Evolutionary conservation across 1,140 invertebrate genomes (phyloP).

Genomic region (Pemphigus obesinymphae): DNA sequence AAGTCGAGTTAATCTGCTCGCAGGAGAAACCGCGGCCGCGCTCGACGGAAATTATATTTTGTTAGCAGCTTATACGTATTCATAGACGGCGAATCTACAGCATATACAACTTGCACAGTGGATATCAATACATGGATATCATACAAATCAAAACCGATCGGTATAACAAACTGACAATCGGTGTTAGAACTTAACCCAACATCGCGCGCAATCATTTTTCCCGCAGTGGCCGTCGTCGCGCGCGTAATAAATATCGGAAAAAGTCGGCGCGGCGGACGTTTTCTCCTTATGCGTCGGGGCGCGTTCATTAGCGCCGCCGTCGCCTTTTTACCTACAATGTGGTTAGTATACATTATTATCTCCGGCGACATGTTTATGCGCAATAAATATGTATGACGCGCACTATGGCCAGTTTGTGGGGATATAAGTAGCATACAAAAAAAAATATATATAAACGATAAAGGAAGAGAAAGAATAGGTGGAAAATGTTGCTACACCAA

Average conservation of each 20-base stretch:
- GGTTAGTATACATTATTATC: not conserved
- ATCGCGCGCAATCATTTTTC: no score
- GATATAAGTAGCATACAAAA: not conserved
- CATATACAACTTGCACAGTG: no score
- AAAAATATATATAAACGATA: not conserved
- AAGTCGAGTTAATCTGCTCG: not conserved
- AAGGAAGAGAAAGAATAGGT: not conserved
- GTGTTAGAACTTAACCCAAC: no score
- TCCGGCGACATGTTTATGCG: constrained; percentile 25
- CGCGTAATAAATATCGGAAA: not conserved
- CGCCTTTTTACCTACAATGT: not conserved
- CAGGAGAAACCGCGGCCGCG: not conserved
- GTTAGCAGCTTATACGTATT: no score
- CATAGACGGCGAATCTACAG: no score
- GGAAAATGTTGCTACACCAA: constrained; percentile 1
- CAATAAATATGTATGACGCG: constrained; percentile 29
- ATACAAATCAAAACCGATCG: no score
- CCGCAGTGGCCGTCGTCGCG: no score
- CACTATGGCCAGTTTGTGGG: no score
- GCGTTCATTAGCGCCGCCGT: constrained; percentile 12
- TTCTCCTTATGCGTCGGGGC: not conserved
- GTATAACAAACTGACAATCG: no score
- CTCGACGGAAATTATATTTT: no score
- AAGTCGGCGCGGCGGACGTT: not conserved
- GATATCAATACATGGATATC: no score